Percentiles rank a stretch among this genome's conserved stretches.
phyloP scores from a whole-genome alignment of 2,797 vertebrate species.

The Nothura maculosa region DNA sequence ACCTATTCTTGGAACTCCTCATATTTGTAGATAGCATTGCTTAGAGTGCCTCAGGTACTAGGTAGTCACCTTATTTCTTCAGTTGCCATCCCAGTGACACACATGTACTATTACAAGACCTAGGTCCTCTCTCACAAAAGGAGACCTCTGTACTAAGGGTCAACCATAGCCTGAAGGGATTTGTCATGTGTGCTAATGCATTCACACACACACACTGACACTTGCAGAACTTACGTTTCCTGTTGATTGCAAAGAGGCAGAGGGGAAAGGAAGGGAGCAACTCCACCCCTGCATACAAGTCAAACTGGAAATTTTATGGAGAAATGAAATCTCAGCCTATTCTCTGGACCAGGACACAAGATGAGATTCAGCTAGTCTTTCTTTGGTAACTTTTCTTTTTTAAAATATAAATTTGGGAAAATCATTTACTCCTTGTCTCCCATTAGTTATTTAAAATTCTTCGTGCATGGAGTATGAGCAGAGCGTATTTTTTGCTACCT shows the following conservation, averaged over 20 bases:
- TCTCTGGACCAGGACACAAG: not conserved
- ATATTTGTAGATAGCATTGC: not conserved
- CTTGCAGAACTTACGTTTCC: not conserved
- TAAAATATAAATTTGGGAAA: not conserved
- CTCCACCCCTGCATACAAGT: not conserved
- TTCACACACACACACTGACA: not conserved
- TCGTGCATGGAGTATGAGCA: not conserved
- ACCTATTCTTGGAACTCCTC: not conserved
- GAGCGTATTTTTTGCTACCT: not conserved
- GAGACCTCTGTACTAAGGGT: no score
- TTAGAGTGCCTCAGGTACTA: not conserved
- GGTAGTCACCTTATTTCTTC: not conserved
- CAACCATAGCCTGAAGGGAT: not conserved
- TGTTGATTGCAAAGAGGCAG: not conserved
- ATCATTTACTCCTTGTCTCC: not conserved
- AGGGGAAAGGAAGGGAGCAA: not conserved
- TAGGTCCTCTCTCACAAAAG: not conserved
- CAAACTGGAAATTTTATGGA: not conserved
- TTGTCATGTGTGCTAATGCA: not conserved
- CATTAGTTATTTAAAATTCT: not conserved
- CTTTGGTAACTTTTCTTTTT: not conserved
- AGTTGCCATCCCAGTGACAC: not conserved
- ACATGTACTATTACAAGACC: not conserved
- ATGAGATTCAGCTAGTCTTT: not conserved
- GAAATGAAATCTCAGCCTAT: not conserved